Percentiles rank a stretch among this genome's conserved stretches.
Evolutionary conservation across 2,888 invertebrate genomes (phyloP).

Genomic region (Plebejus argus): DNA sequence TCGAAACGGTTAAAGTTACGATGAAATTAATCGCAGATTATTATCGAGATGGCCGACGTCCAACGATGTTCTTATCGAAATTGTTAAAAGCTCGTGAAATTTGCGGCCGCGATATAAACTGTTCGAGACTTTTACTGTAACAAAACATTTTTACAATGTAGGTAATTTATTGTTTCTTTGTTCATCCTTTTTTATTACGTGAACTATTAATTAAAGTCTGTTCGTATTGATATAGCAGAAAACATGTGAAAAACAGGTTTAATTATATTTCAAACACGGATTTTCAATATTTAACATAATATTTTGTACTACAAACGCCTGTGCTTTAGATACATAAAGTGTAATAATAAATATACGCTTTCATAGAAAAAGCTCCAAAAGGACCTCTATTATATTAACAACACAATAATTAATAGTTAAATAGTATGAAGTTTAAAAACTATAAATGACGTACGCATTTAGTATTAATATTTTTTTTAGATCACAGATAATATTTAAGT

Average conservation of each 20-base stretch:
- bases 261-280: too few relatives aligned
- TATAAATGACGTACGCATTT: too few relatives aligned
- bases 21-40: conserved; percentile 40
- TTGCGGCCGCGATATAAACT: conserved; percentile 21
- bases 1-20: conserved; percentile 23
- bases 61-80: conserved; percentile 36
- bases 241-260: too few relatives aligned
- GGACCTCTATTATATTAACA: too few relatives aligned
- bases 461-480: background rate
- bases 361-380: too few relatives aligned
- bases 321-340: too few relatives aligned
- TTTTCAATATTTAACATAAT: too few relatives aligned
- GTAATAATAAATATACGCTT: too few relatives aligned
- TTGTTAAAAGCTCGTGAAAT: conserved; percentile 22
- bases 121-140: conserved; percentile 15
- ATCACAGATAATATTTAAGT: background rate
- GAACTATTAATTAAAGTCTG: background rate
- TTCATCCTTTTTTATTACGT: background rate
- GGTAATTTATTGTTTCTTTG: background rate
- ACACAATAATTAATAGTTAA: too few relatives aligned
- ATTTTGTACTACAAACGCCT: too few relatives aligned
- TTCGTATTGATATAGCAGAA: background rate
- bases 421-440: too few relatives aligned
- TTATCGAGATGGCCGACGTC: conserved; percentile 38
- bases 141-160: background rate